These are phyloP conservation scores for Brachypodius melanocephalos DNA, from an alignment of 2,113 vertebrate genomes.

Conservation along the genomic window DNA sequence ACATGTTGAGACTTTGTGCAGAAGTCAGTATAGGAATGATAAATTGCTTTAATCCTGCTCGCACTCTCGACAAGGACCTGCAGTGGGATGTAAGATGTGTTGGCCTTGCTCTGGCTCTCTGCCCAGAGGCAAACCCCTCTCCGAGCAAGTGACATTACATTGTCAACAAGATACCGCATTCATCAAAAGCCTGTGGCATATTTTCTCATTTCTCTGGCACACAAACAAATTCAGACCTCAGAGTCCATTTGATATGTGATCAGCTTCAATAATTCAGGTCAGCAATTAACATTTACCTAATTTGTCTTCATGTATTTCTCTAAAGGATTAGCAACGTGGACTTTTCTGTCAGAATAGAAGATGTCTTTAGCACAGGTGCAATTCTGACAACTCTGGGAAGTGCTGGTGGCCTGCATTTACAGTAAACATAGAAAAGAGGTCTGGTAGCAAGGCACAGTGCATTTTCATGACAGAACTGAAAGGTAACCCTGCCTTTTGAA, in stretches of 20 bases:
- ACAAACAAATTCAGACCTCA: slow-evolving; percentile 20
- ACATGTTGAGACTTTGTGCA: neutral
- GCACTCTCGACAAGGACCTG: fast-evolving
- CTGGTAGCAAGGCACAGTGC: neutral
- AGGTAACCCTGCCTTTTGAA: slow-evolving; percentile 34
- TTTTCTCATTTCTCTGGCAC: neutral
- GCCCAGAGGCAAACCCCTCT: neutral
- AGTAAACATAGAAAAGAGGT: slow-evolving; percentile 59
- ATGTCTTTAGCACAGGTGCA: slow-evolving; percentile 1
- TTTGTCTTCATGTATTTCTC: neutral
- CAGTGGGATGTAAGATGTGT: neutral
- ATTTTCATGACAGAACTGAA: slow-evolving; percentile 18
- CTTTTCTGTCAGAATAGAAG: neutral
- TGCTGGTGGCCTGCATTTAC: slow-evolving; percentile 53
- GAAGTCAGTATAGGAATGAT: fast-evolving
- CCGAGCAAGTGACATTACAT: neutral
- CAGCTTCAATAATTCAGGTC: neutral
- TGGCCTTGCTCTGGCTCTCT: neutral
- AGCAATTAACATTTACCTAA: neutral
- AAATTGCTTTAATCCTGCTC: neutral
- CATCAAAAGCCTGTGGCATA: neutral
- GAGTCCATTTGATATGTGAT: neutral
- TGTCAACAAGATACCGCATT: neutral
- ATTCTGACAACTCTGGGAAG: slow-evolving; percentile 3
- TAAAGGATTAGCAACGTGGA: neutral